A percentile compares a stretch with the other conserved stretches of the same genome.
phyloP scores from a whole-genome alignment of 1,140 invertebrate species.

The Drosophila prosaltans region DNA sequence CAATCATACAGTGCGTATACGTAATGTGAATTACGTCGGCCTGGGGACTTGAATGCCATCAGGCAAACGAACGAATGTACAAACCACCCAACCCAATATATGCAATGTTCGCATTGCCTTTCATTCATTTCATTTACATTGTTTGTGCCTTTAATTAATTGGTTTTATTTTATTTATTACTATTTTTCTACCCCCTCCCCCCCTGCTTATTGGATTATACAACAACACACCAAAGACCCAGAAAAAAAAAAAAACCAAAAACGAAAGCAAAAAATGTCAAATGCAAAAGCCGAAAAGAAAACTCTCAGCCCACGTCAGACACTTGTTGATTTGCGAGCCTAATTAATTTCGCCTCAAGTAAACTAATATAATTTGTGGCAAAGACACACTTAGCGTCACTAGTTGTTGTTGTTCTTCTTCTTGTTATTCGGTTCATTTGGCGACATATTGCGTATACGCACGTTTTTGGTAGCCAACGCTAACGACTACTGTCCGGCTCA shows the following conservation, averaged over 20 bases:
- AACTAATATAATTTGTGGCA: conserved; percentile 54
- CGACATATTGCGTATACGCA: conserved; percentile 54
- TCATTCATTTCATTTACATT: conserved; percentile 56
- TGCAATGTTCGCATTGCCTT: conserved; percentile 36
- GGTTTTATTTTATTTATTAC: conserved; percentile 42
- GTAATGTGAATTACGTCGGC: conserved; percentile 56
- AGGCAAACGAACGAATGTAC: no score
- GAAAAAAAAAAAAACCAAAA: conserved; percentile 13
- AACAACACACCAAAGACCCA: conserved; percentile 10
- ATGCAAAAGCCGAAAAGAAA: conserved; percentile 37
- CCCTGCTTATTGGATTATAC: conserved; percentile 18
- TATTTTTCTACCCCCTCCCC: background rate
- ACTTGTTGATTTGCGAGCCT: conserved; percentile 71
- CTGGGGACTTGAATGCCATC: background rate
- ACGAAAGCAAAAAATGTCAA: conserved; percentile 18
- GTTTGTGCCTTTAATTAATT: conserved; percentile 73
- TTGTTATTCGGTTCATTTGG: conserved; percentile 27
- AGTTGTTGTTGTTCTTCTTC: background rate
- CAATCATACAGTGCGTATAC: conserved; percentile 45
- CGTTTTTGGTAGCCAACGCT: conserved; percentile 24
- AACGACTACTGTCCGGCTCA: conserved; percentile 37
- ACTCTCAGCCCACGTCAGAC: conserved; percentile 31
- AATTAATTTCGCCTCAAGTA: conserved; percentile 56
- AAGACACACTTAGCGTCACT: conserved; percentile 53
- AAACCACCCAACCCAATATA: conserved; percentile 25